A percentile compares a stretch with the other conserved stretches of the same genome.
Evolutionary conservation across 2,797 vertebrate genomes (phyloP).

Genomic region (Cyprinodon diabolis): DNA sequence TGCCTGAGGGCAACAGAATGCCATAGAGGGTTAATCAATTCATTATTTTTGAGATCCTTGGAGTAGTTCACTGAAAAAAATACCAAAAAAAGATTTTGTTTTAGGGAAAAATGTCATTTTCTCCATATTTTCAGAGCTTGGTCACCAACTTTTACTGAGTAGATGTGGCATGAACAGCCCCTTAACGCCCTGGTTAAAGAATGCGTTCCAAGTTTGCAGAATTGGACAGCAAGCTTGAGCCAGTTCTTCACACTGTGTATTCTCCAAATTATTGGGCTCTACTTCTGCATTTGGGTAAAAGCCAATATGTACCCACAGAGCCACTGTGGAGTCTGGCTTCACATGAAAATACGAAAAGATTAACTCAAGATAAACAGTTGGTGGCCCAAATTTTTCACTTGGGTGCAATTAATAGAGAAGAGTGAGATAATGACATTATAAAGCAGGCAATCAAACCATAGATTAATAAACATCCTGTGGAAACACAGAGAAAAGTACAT

Average conservation of each 20-base stretch:
- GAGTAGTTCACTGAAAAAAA: not conserved
- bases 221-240: not conserved
- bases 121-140: not conserved
- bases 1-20: no score
- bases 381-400: slow-evolving; percentile 1
- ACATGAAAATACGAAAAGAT: slow-evolving; percentile 6
- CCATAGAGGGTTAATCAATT: no score
- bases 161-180: not conserved
- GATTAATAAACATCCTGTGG: not conserved
- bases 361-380: slow-evolving; percentile 1
- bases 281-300: slow-evolving; percentile 2
- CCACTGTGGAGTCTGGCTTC: slow-evolving; percentile 5
- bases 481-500: not conserved
- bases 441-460: not conserved
- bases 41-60: not conserved
- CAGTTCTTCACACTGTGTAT: slow-evolving; percentile 1
- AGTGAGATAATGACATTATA: slow-evolving; percentile 2
- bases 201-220: not conserved
- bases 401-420: not conserved
- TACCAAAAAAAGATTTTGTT: not conserved
- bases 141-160: not conserved
- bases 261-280: not conserved
- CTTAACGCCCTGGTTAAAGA: not conserved
- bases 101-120: not conserved
- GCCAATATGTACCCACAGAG: not conserved